Conservation (phyloP, 2,113 vertebrate species). For the Chunga burmeisteri region DNA sequence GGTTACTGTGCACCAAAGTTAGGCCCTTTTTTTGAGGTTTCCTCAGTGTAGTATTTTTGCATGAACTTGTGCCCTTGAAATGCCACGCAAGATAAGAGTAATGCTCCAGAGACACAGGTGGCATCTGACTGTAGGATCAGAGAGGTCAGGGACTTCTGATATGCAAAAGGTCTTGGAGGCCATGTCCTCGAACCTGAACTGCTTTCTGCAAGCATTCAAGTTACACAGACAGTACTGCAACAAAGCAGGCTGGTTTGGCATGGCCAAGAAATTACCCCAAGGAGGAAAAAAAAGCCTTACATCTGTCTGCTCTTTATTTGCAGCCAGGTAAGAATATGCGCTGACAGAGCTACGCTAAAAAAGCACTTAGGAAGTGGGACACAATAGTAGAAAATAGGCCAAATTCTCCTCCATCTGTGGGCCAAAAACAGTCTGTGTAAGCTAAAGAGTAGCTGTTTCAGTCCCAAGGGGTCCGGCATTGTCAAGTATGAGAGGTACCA, state of each 20-base stretch:
- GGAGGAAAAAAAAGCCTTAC: neutral
- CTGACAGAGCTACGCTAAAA: neutral
- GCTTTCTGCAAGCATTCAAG: neutral
- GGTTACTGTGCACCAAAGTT: neutral
- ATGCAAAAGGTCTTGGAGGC: neutral
- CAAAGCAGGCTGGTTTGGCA: neutral
- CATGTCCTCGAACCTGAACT: neutral
- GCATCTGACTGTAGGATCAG: neutral
- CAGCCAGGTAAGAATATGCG: neutral
- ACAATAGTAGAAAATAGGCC: neutral
- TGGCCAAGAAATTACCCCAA: neutral
- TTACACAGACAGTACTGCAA: neutral
- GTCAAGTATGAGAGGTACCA: neutral
- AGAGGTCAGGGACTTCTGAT: neutral
- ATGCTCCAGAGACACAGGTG: neutral
- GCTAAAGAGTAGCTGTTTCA: neutral
- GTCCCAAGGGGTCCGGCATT: accelerated
- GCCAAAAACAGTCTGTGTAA: neutral
- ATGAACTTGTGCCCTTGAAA: neutral
- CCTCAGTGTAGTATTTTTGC: accelerated
- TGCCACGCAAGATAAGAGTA: neutral
- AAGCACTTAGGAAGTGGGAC: neutral
- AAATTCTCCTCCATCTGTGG: neutral
- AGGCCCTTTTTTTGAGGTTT: neutral
- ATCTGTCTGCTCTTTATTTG: neutral